Evolutionary conservation across 2,113 vertebrate genomes (phyloP), one percentile per base, ranked within the genome.

Genomic region (Psophia crepitans): DNA sequence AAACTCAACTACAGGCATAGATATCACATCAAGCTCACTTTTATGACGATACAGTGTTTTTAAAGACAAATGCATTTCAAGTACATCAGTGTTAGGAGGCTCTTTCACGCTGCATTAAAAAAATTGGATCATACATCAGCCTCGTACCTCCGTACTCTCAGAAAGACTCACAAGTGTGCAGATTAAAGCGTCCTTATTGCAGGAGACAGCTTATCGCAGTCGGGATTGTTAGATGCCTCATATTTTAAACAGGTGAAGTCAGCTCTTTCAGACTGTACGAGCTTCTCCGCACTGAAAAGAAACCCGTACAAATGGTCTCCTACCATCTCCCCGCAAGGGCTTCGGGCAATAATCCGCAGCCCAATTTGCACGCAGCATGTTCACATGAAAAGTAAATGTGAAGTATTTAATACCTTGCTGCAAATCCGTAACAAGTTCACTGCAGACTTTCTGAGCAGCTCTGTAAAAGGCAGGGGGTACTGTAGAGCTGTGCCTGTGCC

Each of bases 371-470:
- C 1, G 2, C 22, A 68, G 63, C 26, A 9, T 1, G 10, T 3
- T 39, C 23, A 1, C 4, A 0, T 1, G 27, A 39, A 6, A 28
- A 54, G 7, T 4, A 65, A 70, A 22, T 3, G 28, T 7, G 1
- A 43, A 76, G 32, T 12, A 28, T 14, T 49, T 43, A 2, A 1
- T 14, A 12, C 20, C 66, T 6, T n/a, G 32, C 28, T 60, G 48
- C 16, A n/a, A 83, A 46, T 68, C 32, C 48, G 0, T 2, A n/a
- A 16, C 14, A 15, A 6, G 8, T 9, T 69, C 41, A 30, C 19
- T 6, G 20, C 41, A 44, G 4, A 0, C 14, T 22, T 75, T 44
- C 49, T n/a, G n/a, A 61, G 4, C 9, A 23, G 21, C 32, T 70
- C 82, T 39, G 27, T 4, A 6, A 32, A 30, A 76, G 9, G 44